Base-by-base conservation (phyloP, 2,113 vertebrate species). In the Notiomystis cincta region DNA sequence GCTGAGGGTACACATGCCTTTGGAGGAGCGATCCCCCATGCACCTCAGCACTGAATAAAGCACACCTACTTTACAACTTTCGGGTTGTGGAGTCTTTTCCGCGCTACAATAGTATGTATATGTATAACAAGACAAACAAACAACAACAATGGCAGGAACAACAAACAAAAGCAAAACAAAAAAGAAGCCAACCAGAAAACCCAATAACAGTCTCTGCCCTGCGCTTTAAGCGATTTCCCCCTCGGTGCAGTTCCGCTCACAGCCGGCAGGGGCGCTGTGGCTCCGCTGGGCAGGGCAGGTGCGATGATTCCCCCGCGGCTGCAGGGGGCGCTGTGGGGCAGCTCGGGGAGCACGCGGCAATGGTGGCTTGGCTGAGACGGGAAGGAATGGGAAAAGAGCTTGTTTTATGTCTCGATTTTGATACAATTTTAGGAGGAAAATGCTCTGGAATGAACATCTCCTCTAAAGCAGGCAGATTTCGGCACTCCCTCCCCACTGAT, bases 331-430 rank as follows among this genome's bases (percentile, higher is more conserved):
- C 40, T 45, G 40, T 35, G 54, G 15, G 1, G 8, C 6, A 13
- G 15, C 5, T 13, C 17, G 5, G 28, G 21, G n/a, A 30, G 6
- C n/a, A 23, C 5, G 5, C 2, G 1, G 42, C 3, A 11, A 14
- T 4, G n/a, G 44, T 2, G 2, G 33, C 54, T 14, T 11, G 20
- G 42, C 42, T 1, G 4, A 7, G 56, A 48, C 1, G 4, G 56
- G n/a, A 38, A 24, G 5, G 27, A 27, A 15, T 3, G 15, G n/a
- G 2, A 24, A 60, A 48, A 38, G n/a, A n/a, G 72, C 21, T 47
- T 24, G n/a, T 44, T 60, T 47, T 76, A 60, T 31, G 9, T 37
- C 20, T 37, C 5, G 1, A 25, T 10, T 58, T 60, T 23, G 56
- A 47, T 27, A 38, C 44, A 38, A 9, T 31, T 38, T 38, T 31